Conservation (phyloP, 2,888 invertebrate genomes). For the Drosophila atripex region DNA sequence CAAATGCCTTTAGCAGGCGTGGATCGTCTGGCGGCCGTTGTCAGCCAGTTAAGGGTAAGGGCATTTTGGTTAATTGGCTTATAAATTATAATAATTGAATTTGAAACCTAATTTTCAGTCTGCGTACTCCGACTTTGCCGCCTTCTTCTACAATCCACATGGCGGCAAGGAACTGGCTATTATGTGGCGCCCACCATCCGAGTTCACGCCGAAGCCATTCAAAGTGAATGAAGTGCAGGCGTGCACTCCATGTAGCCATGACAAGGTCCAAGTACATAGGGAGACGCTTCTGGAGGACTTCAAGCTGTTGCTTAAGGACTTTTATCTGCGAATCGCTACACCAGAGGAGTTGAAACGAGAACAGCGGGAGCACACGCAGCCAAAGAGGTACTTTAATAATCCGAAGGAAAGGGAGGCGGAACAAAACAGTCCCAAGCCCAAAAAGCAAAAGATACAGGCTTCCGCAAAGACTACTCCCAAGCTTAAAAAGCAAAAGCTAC, state of each 20-base stretch:
- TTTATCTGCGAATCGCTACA: constrained; percentile 76
- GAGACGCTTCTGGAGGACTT: constrained; percentile 82
- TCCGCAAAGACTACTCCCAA: constrained; percentile 18
- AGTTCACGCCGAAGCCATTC: constrained; percentile 87
- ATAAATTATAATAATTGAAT: constrained; percentile 1
- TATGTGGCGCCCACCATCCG: constrained; percentile 90
- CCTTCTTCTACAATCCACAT: constrained; percentile 95
- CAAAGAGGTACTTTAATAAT: constrained; percentile 58
- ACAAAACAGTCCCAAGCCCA: constrained; percentile 1
- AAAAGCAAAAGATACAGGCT: constrained; percentile 16
- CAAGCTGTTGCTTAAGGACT: constrained; percentile 81
- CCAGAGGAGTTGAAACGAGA: constrained; percentile 61
- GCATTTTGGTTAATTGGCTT: not conserved
- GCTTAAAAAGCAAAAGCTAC: no score
- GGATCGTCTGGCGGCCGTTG: constrained; percentile 89
- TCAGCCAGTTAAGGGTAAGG: constrained; percentile 90
- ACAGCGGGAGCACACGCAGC: constrained; percentile 45
- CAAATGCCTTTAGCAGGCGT: constrained; percentile 90
- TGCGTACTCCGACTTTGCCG: constrained; percentile 90
- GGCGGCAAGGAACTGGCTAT: constrained; percentile 94
- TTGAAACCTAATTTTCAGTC: constrained; percentile 84
- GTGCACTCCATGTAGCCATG: constrained; percentile 60
- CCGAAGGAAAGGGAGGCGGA: constrained; percentile 2
- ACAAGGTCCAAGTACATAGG: constrained; percentile 71
- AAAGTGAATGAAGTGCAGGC: constrained; percentile 86